These are phyloP conservation scores for Corythornis leucogaster DNA, from an alignment of 2,797 vertebrate genomes.

Conservation along the genomic window DNA sequence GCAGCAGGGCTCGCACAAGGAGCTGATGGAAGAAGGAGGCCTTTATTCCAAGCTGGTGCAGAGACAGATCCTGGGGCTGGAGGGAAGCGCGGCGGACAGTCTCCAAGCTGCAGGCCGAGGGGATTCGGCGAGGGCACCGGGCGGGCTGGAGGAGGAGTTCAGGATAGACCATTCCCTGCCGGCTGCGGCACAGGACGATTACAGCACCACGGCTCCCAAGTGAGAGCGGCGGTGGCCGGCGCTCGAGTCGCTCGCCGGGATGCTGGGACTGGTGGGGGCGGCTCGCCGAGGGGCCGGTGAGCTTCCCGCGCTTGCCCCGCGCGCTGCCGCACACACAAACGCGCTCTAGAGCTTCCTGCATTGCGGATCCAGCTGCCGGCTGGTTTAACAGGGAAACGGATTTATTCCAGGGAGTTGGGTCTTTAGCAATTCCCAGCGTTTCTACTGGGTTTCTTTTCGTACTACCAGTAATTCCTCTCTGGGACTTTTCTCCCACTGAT, in stretches of 20 bases:
- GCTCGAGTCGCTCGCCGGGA: neutral
- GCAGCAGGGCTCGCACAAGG: slow-evolving; percentile 89
- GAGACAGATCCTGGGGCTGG: slow-evolving; percentile 88
- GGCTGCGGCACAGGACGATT: neutral
- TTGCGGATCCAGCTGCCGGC: neutral
- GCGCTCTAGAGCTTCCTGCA: slow-evolving; percentile 54
- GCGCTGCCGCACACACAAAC: neutral
- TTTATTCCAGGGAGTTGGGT: neutral
- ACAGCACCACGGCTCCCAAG: neutral
- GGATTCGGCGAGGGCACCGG: neutral
- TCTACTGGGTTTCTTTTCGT: slow-evolving; percentile 63
- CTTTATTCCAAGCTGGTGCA: slow-evolving; percentile 93
- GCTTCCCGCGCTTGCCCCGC: neutral
- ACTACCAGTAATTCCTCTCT: slow-evolving; percentile 21
- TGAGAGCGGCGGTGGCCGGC: neutral
- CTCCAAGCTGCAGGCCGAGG: neutral
- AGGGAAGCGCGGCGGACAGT: slow-evolving; percentile 63
- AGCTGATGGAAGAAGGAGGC: slow-evolving; percentile 89
- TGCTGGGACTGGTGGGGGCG: neutral
- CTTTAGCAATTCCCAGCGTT: slow-evolving; percentile 34
- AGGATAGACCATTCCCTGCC: slow-evolving; percentile 55
- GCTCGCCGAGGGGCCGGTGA: neutral
- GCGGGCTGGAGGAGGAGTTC: slow-evolving; percentile 22
- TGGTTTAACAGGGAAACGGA: neutral
- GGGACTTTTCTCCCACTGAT: slow-evolving; percentile 44